A percentile compares a stretch with the other conserved stretches of the same genome.
phyloP scores from a whole-genome alignment of 2,888 invertebrate genomes.

The Mimachlamys varia region DNA sequence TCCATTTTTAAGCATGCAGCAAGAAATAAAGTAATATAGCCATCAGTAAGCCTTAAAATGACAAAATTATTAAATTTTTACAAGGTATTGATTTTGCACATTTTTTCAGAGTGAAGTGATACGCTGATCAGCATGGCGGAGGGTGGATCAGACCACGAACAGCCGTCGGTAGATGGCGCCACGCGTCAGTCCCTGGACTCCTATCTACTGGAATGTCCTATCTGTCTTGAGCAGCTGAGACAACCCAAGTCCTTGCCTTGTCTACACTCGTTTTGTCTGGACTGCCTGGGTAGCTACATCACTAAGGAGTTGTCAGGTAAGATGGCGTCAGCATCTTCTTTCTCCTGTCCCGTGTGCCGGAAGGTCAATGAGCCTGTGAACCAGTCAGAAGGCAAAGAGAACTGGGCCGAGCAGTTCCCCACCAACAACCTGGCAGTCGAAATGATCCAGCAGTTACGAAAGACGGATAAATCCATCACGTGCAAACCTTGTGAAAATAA shows the following conservation, averaged over 20 bases:
- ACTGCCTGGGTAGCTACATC: constrained; percentile 59
- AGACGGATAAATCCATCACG: constrained; percentile 38
- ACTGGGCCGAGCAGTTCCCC: constrained; percentile 62
- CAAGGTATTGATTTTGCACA: no score
- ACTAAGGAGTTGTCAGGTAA: constrained; percentile 37
- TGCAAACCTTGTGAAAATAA: constrained; percentile 47
- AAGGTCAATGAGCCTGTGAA: constrained; percentile 52
- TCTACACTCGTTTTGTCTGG: constrained; percentile 61
- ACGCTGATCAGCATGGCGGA: background rate
- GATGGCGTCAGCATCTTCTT: constrained; percentile 45
- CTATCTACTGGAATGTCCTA: constrained; percentile 50
- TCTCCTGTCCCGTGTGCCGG: constrained; percentile 61
- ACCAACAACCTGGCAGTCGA: constrained; percentile 57
- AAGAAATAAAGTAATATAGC: no score
- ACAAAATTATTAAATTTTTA: no score
- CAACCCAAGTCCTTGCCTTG: constrained; percentile 62
- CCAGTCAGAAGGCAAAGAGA: constrained; percentile 48
- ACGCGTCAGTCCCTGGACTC: background rate
- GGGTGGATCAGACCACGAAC: background rate
- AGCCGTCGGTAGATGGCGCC: background rate
- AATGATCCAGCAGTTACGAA: constrained; percentile 51
- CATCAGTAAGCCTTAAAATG: no score
- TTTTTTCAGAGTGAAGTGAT: no score
- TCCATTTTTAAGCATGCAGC: no score
- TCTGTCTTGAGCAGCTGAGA: constrained; percentile 56